Base-by-base conservation (phyloP, 2,113 vertebrate species). In the Illadopsis cleaveri region DNA sequence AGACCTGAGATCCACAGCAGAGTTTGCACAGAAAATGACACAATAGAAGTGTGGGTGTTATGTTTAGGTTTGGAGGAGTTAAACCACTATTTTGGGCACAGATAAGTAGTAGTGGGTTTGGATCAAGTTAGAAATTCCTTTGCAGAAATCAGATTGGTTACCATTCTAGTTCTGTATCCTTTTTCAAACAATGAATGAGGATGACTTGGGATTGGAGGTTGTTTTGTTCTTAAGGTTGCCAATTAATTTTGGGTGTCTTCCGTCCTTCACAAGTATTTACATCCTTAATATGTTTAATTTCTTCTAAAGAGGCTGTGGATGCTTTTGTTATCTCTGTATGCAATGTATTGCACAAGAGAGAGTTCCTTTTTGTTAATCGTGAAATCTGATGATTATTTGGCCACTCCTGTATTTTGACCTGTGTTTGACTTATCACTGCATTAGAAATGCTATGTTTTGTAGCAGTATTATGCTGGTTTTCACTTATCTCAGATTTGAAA, bases 41-140 rank as follows among this genome's bases (percentile, higher is more conserved):
- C 1, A 2, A 1, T 11, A 14, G 76, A 21, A 51, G 25, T 23
- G 60, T 31, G 17, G 51, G 20, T 3, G 1, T 62, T 57, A 2
- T 2, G 2, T 15, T 14, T 27, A 38, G 9, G 9, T 42, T 76
- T 2, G 5, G 53, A 72, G 42, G 42, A 53, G 21, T 53, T 65
- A 65, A 45, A 65, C 25, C 0, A 2, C 28, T 81, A 9, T 47
- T 5, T 31, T 64, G 42, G 35, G 15, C 37, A 27, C 16, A 33
- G 15, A 21, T 24, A 12, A 58, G 19, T 19, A 45, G 15, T 9
- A 27, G 7, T 31, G 27, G 6, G 6, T 65, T 62, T 70, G 54
- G 15, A 86, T 30, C 28, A 58, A 56, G 21, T 33, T 33, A 50
- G 62, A 62, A 72, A 25, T 38, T 58, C 24, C n/a, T 50, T 2